Evolutionary conservation across 2,888 invertebrate genomes (phyloP), one percentile per base, ranked within the genome.

Genomic region (Coremacera marginata): DNA sequence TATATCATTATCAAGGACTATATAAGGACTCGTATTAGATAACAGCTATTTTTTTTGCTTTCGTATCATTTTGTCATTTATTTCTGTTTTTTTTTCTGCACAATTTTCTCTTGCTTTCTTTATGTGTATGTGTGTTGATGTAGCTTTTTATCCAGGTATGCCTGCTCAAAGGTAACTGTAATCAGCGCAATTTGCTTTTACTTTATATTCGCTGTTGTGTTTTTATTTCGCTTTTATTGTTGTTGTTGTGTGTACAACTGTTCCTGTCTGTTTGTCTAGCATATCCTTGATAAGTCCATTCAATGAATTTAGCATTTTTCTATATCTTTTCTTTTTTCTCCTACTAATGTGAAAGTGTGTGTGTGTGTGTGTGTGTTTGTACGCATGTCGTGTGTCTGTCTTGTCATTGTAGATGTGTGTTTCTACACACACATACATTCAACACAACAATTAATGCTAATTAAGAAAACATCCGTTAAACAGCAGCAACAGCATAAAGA

Each of bases 381-480:
- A 27, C 11, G 16, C 27, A 16, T 25, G 31, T 31, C 14, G 25
- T 27, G 14, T 62, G 9, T 16, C 27, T n/a, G n/a, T 31, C 22
- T 16, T 9, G n/a, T 31, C 8, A 16, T 63, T 63, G 63, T 63
- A 11, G 31, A 11, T n/a, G 63, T 52, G 31, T 70, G 27, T 16
- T 5, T 7, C 1, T 1, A 68, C 25, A 70, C 31, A 52, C 16
- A 44, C 49, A 25, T 11, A 49, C 63, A 63, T 60, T 49, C 49
- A 62, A 63, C 62, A 27, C 44, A 62, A 49, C 72, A 73, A 73
- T 73, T 71, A 71, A 60, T 57, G 60, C 60, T 73, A 73, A 73
- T 73, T 73, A 62, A 37, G 62, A 73, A 60, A 62, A 62, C 71
- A 73, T 73, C 27, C 72, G 72, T 62, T 60, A 49, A 73, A 62